phyloP scores from a whole-genome alignment of 2,888 invertebrate species.

The Eupithecia exiguata region DNA sequence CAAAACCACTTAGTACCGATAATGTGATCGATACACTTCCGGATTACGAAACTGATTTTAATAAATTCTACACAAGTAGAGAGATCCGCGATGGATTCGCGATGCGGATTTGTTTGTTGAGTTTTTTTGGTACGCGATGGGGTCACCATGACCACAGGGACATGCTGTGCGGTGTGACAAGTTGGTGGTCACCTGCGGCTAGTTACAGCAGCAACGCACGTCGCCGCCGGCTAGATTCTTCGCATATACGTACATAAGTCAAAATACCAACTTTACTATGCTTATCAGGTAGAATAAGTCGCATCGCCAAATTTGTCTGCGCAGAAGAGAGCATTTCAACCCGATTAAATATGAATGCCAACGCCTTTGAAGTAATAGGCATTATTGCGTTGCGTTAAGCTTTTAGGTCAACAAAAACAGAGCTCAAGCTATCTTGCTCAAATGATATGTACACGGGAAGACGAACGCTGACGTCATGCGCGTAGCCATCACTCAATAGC shows the following conservation, averaged over 20 bases:
- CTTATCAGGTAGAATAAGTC: background rate
- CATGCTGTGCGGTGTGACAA: background rate
- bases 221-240: background rate
- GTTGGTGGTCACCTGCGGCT: no score
- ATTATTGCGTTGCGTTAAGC: no score
- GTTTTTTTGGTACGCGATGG: constrained; percentile 2
- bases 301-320: no score
- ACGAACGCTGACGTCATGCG: no score
- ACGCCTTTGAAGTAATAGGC: no score
- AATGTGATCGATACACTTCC: constrained; percentile 44
- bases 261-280: background rate
- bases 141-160: background rate
- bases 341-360: no score
- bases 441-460: no score
- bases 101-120: no score
- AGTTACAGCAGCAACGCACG: background rate
- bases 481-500: no score
- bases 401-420: no score
- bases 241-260: background rate
- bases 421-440: no score
- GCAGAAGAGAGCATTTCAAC: no score
- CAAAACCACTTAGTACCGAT: constrained; percentile 44
- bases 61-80: constrained; percentile 8
- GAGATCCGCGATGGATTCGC: constrained; percentile 12
- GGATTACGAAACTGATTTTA: constrained; percentile 36